These are phyloP conservation scores for Campylomormyrus numenius DNA, from an alignment of 2,113 vertebrate species.

Conservation along the genomic window DNA sequence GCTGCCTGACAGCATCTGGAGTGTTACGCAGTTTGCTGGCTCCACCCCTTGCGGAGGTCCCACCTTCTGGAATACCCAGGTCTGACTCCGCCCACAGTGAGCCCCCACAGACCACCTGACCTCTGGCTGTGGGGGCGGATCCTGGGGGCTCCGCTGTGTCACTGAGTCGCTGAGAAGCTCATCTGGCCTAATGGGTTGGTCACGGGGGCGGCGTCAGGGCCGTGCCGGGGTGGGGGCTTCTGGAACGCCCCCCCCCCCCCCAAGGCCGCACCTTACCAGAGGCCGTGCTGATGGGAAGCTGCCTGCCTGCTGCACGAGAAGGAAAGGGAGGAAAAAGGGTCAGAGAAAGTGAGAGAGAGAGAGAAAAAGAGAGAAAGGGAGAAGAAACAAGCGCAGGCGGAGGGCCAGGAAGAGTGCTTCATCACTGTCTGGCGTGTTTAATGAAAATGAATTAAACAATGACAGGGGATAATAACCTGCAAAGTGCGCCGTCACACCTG, in stretches of 20 bases:
- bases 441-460: constrained; percentile 64
- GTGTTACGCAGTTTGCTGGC: neutral
- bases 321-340: constrained; percentile 24
- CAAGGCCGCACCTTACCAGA: too few species aligned
- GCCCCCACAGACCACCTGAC: neutral
- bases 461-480: constrained; percentile 58
- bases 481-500: constrained; percentile 27
- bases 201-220: neutral
- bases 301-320: constrained; percentile 21
- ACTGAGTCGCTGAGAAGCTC: neutral
- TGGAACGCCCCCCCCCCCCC: neutral
- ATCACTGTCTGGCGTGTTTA: constrained; percentile 53
- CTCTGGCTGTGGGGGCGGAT: neutral
- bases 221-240: neutral
- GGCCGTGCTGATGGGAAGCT: neutral
- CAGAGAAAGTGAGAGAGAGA: constrained; percentile 38
- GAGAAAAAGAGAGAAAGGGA: constrained; percentile 34
- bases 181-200: neutral
- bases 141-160: neutral
- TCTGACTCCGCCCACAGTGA: neutral
- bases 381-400: neutral
- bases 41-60: neutral
- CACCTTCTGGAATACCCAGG: neutral
- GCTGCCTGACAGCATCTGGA: neutral
- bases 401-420: neutral